Percentiles rank a stretch among this genome's conserved stretches.
Evolutionary conservation across 2,797 vertebrate genomes (phyloP).

Genomic region (Semotilus atromaculatus): DNA sequence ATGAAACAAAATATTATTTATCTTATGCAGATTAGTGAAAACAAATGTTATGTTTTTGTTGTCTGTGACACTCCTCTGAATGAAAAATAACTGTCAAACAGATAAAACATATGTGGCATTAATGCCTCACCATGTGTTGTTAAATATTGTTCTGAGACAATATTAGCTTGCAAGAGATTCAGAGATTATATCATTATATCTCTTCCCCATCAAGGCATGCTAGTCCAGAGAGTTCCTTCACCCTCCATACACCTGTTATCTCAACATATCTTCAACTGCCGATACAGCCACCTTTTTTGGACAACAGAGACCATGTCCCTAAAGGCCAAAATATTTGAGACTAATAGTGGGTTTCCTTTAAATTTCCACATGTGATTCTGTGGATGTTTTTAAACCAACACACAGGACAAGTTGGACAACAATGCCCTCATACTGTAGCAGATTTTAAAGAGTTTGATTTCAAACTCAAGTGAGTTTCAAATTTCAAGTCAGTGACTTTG

Average conservation of each 20-base stretch:
- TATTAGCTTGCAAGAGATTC: neutral
- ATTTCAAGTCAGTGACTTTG: neutral
- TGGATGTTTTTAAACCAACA: neutral
- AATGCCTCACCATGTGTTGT: neutral
- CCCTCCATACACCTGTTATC: constrained; percentile 1
- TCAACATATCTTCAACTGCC: neutral
- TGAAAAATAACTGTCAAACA: neutral
- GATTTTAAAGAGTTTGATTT: neutral
- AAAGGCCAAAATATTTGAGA: neutral
- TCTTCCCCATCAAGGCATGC: neutral
- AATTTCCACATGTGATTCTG: neutral
- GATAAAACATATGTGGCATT: neutral
- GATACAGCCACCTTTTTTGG: neutral
- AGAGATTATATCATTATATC: neutral
- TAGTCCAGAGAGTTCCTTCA: neutral
- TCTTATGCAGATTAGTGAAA: neutral
- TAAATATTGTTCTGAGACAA: neutral
- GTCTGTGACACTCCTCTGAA: neutral
- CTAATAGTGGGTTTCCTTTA: neutral
- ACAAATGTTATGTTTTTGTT: neutral
- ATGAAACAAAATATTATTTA: neutral
- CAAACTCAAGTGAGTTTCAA: too few species aligned
- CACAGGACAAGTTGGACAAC: neutral
- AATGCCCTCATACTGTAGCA: neutral
- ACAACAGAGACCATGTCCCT: neutral